A percentile compares a stretch with the other conserved stretches of the same genome.
These are phyloP conservation scores for Caenorhabditis angaria DNA, from an alignment of 2,888 invertebrate genomes.

Conservation along the genomic window DNA sequence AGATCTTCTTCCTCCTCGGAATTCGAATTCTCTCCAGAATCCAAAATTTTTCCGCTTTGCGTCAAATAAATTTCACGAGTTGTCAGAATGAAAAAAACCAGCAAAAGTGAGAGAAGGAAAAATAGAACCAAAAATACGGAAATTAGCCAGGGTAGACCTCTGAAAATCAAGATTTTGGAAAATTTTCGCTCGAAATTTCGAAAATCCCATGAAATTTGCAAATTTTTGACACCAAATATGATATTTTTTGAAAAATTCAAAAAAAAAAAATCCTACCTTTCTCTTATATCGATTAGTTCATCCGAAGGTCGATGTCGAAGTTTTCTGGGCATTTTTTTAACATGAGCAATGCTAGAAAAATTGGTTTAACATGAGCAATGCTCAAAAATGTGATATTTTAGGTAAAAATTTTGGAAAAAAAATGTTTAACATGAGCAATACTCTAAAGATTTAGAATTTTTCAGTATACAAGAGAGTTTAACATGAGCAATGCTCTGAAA, in stretches of 20 bases:
- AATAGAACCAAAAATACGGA: conserved; percentile 45
- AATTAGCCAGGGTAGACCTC: conserved; percentile 51
- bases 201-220: conserved; percentile 31
- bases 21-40: not conserved
- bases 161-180: conserved; percentile 15
- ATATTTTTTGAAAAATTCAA: conserved; percentile 16
- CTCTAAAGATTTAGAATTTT: too few relatives aligned
- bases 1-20: conserved; percentile 9
- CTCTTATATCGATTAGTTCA: conserved; percentile 43
- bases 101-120: conserved; percentile 31
- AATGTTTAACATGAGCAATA: too few relatives aligned
- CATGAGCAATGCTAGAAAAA: not conserved
- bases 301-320: conserved; percentile 42
- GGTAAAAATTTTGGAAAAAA: too few relatives aligned
- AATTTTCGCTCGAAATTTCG: not conserved
- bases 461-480: too few relatives aligned
- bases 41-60: conserved; percentile 8
- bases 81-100: conserved; percentile 40
- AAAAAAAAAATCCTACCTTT: conserved; percentile 21
- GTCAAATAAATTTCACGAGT: conserved; percentile 36
- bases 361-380: not conserved
- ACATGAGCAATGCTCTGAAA: too few relatives aligned
- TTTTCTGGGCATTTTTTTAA: conserved; percentile 17
- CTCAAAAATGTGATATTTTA: not conserved
- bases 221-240: not conserved